Conservation (phyloP, 2,797 vertebrate species). For the Vultur gryphus region DNA sequence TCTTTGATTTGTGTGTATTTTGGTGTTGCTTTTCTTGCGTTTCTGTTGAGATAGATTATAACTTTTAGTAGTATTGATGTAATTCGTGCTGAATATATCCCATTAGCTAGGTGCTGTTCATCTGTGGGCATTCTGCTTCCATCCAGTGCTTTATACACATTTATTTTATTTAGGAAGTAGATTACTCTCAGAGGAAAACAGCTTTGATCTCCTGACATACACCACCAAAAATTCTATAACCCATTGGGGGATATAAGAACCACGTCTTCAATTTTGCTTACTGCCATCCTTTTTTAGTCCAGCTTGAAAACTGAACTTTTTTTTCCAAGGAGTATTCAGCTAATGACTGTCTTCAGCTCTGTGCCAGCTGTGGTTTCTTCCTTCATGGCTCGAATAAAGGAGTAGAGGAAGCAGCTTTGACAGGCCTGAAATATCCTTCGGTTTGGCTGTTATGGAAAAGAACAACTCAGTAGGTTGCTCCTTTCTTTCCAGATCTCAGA, state of each 20-base stretch:
- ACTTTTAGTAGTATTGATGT: not conserved
- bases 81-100: not conserved
- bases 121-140: slow-evolving; percentile 1
- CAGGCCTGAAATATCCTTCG: not conserved
- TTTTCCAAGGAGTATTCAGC: not conserved
- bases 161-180: slow-evolving; percentile 6
- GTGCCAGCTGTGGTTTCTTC: not conserved
- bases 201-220: not conserved
- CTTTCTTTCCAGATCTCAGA: not conserved
- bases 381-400: not conserved
- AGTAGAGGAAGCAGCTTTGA: not conserved
- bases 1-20: slow-evolving; percentile 14
- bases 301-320: not conserved
- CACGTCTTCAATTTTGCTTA: not conserved
- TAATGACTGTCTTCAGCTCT: not conserved
- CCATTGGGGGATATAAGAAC: not conserved
- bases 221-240: not conserved
- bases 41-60: slow-evolving; percentile 11
- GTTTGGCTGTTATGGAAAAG: not conserved
- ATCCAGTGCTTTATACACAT: not conserved
- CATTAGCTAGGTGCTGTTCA: not conserved
- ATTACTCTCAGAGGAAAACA: not conserved
- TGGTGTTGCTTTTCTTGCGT: not conserved
- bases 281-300: not conserved
- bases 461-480: not conserved